phyloP scores from a whole-genome alignment of 2,797 vertebrate genomes.

The Chromis chromis region DNA sequence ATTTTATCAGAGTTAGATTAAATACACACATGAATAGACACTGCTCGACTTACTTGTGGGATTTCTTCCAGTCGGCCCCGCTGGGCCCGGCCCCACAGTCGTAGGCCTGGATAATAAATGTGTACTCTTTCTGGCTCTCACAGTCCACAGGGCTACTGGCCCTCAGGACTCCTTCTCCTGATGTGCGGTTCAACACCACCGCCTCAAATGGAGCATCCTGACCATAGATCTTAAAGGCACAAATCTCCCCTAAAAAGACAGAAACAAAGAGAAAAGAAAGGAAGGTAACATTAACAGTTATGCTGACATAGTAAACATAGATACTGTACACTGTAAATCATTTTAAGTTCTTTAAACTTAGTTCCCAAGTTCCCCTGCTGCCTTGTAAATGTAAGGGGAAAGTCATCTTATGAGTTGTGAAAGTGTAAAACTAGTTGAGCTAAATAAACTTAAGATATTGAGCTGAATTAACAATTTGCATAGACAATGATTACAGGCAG shows the following conservation, averaged over 20 bases:
- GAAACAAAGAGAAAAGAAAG: neutral
- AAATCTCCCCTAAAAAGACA: slow-evolving; percentile 91
- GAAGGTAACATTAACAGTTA: neutral
- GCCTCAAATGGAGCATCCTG: slow-evolving; percentile 94
- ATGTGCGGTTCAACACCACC: slow-evolving; percentile 94
- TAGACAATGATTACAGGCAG: no score
- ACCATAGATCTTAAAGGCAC: slow-evolving; percentile 96
- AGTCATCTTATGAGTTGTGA: no score
- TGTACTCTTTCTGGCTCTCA: slow-evolving; percentile 96
- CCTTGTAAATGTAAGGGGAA: no score
- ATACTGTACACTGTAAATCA: no score
- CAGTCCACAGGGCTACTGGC: slow-evolving; percentile 93
- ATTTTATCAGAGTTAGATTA: neutral
- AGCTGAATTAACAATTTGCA: no score
- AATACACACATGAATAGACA: slow-evolving; percentile 14
- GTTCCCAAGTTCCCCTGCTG: no score
- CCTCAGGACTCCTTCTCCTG: slow-evolving; percentile 92
- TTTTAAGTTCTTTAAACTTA: no score
- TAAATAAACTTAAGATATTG: no score
- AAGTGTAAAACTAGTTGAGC: no score
- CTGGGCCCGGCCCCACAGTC: slow-evolving; percentile 90
- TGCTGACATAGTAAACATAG: no score
- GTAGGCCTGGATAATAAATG: slow-evolving; percentile 97
- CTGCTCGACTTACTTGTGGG: slow-evolving; percentile 91
- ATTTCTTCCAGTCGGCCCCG: slow-evolving; percentile 95